Percentiles rank a stretch among this genome's conserved stretches.
These are phyloP conservation scores for Episyrphus balteatus DNA, from an alignment of 1,140 invertebrate species.

Conservation along the genomic window DNA sequence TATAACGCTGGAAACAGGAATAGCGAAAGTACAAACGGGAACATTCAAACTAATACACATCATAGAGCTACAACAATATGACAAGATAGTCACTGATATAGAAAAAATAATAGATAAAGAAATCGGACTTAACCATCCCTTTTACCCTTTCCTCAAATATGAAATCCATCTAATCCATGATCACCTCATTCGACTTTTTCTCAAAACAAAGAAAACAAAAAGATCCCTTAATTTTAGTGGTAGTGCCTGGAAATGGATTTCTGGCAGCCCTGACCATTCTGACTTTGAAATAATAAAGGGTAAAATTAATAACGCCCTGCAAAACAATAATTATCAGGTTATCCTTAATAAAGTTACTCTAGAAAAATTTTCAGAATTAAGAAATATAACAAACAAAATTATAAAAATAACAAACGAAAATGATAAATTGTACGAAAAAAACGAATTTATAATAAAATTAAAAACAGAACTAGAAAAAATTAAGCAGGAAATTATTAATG, in stretches of 20 bases:
- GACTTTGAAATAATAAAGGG: neutral
- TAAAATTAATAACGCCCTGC: too few species aligned
- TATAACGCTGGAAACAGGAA: neutral
- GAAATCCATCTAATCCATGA: neutral
- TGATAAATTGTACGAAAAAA: too few species aligned
- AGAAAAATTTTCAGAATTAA: too few species aligned
- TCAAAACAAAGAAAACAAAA: neutral
- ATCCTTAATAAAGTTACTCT: too few species aligned
- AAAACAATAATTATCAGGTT: too few species aligned
- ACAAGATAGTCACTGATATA: neutral
- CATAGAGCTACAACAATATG: neutral
- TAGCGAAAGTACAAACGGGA: constrained; percentile 1
- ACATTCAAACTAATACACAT: constrained; percentile 3
- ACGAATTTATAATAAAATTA: neutral
- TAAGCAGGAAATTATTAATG: constrained; percentile 4
- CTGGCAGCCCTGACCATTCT: neutral
- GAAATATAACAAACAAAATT: too few species aligned
- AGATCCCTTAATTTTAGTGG: neutral
- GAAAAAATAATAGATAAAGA: neutral
- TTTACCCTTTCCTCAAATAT: neutral
- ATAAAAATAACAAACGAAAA: too few species aligned
- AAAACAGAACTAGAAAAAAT: constrained; percentile 2
- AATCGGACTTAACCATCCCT: neutral
- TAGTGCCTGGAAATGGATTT: neutral
- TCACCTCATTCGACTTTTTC: neutral